phyloP scores from a whole-genome alignment of 2,888 invertebrate genomes.

The Tinea trinotella region DNA sequence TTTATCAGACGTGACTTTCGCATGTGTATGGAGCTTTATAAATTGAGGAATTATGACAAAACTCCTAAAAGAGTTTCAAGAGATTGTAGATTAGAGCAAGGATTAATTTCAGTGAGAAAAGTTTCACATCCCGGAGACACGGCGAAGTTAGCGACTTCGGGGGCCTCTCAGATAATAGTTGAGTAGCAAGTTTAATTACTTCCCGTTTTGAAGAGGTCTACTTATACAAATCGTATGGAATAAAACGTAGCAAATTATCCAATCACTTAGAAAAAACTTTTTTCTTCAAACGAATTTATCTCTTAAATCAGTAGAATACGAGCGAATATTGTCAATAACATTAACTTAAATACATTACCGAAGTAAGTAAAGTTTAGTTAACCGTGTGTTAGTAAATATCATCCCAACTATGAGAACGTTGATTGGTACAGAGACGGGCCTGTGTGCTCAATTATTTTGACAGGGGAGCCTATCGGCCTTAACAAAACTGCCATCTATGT shows the following conservation, averaged over 20 bases:
- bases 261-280: not conserved
- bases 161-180: constrained; percentile 57
- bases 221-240: not conserved
- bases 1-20: constrained; percentile 2
- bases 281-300: not conserved
- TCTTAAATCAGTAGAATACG: not conserved
- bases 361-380: not conserved
- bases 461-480: constrained; percentile 3
- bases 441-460: constrained; percentile 1
- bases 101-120: constrained; percentile 54
- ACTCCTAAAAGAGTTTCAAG: constrained; percentile 16
- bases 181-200: constrained; percentile 66
- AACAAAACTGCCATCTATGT: constrained; percentile 13
- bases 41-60: constrained; percentile 15
- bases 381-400: not conserved
- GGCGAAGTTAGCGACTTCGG: constrained; percentile 48
- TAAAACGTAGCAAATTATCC: not conserved
- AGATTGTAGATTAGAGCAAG: constrained; percentile 27
- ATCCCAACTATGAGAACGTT: not conserved
- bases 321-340: not conserved
- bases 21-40: constrained; percentile 9
- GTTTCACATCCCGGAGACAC: constrained; percentile 48
- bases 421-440: not conserved
- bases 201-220: constrained; percentile 35
- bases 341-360: not conserved